phyloP scores from a whole-genome alignment of 2,113 vertebrate species.

The Eudyptes chrysolophus region DNA sequence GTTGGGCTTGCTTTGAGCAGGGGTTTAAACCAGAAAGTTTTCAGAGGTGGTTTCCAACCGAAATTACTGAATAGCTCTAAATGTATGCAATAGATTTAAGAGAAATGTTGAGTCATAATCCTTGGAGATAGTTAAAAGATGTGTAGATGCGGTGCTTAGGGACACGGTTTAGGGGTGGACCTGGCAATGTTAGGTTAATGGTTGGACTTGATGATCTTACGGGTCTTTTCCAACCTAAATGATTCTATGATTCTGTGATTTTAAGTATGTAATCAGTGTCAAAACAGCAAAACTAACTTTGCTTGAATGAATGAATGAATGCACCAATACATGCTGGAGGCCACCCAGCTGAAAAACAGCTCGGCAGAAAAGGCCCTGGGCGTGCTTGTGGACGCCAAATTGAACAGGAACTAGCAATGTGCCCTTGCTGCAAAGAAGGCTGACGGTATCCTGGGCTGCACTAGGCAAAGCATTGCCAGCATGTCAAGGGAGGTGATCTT shows the following conservation, averaged over 20 bases:
- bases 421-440: background rate
- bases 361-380: background rate
- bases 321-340: background rate
- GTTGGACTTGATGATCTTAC: background rate
- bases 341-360: background rate
- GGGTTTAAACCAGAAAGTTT: background rate
- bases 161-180: no score
- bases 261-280: background rate
- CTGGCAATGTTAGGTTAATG: background rate
- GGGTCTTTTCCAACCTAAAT: background rate
- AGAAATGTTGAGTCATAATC: background rate
- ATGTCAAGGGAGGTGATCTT: background rate
- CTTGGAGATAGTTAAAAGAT: background rate
- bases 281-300: background rate
- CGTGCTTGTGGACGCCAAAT: accelerated
- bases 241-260: background rate
- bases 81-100: background rate
- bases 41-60: background rate
- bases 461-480: background rate
- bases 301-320: background rate
- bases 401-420: background rate
- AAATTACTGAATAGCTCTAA: background rate
- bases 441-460: background rate
- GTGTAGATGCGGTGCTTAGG: background rate
- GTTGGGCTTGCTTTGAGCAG: background rate